A percentile compares a stretch with the other conserved stretches of the same genome.
Conservation (phyloP, 2,888 invertebrate species). For the Ectemnius lituratus region DNA sequence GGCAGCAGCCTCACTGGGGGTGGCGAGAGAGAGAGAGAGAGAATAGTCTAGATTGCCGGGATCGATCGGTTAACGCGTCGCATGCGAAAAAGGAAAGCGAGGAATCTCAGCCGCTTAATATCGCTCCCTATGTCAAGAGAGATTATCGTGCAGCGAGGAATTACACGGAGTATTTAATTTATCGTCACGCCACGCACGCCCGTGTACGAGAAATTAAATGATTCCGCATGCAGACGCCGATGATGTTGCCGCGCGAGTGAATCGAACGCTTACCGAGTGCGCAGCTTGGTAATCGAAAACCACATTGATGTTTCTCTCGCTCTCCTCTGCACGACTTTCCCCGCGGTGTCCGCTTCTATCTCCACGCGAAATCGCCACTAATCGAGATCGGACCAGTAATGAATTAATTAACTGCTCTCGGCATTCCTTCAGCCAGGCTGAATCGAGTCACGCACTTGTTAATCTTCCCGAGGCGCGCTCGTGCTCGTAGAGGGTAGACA, state of each 20-base stretch:
- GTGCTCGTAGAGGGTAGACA: neutral
- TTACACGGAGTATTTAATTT: neutral
- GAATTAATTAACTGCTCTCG: neutral
- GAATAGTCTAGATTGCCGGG: constrained; percentile 1
- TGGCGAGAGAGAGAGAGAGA: neutral
- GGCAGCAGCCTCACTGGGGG: neutral
- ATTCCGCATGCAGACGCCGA: neutral
- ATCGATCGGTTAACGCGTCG: constrained; percentile 15
- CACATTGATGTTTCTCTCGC: constrained; percentile 2
- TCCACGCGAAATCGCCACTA: constrained; percentile 1
- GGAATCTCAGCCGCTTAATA: constrained; percentile 7
- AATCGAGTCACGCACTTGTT: constrained; percentile 1
- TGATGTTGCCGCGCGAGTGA: too few relatives aligned
- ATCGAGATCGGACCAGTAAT: neutral
- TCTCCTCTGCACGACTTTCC: constrained; percentile 4
- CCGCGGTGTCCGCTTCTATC: neutral
- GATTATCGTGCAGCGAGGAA: constrained; percentile 1
- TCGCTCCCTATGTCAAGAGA: constrained; percentile 8
- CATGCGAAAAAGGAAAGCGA: constrained; percentile 13
- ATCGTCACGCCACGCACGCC: constrained; percentile 6
- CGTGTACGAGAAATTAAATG: neutral
- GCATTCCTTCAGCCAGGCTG: neutral
- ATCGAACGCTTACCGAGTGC: neutral
- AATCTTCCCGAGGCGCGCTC: neutral
- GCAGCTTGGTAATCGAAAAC: neutral